Evolutionary conservation across 2,888 invertebrate genomes (phyloP).

Genomic region (Leptopterna dolabrata): DNA sequence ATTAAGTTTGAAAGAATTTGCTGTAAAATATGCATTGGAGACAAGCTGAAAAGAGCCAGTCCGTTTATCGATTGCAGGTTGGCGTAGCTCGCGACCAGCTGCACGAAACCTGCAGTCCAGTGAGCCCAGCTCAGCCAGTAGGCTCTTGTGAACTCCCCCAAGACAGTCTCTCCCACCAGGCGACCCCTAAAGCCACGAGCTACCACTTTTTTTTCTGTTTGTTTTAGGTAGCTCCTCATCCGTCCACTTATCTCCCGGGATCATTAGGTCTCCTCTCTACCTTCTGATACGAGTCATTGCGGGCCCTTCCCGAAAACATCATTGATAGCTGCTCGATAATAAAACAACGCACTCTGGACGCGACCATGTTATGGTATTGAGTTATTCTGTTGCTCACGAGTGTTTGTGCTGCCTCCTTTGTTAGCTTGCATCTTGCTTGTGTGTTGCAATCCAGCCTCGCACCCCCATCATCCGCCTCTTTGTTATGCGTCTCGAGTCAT

Average conservation of each 20-base stretch:
- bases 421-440: conserved; percentile 9
- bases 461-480: background rate
- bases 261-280: background rate
- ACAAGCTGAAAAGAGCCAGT: background rate
- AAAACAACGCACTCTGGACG: background rate
- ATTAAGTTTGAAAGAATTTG: background rate
- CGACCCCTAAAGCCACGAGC: conserved; percentile 3
- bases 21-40: background rate
- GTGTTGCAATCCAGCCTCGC: conserved; percentile 14
- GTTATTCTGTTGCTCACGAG: background rate
- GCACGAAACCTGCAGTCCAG: background rate
- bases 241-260: conserved; percentile 29
- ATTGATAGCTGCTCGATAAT: background rate
- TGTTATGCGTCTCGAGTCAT: background rate
- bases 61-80: conserved; percentile 15
- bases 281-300: background rate
- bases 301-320: background rate
- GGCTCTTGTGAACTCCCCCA: background rate
- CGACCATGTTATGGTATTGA: background rate
- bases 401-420: background rate
- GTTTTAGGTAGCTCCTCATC: conserved; percentile 39
- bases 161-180: background rate
- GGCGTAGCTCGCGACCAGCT: background rate
- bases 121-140: background rate
- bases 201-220: conserved; percentile 19